Percentiles rank a stretch among this genome's conserved stretches.
phyloP scores from a whole-genome alignment of 2,113 vertebrate genomes.

The Cettia cetti region DNA sequence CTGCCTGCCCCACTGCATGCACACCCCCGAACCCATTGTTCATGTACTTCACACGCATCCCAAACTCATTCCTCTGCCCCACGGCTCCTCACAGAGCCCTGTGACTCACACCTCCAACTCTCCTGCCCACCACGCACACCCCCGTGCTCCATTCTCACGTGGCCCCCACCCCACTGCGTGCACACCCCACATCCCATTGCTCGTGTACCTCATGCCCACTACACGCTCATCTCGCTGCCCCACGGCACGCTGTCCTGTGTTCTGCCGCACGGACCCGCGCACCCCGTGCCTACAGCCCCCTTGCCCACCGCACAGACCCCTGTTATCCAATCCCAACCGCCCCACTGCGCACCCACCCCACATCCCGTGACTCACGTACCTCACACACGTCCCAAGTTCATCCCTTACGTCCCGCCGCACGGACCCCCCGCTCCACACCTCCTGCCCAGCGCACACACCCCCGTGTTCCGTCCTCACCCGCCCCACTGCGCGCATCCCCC shows the following conservation, averaged over 20 bases:
- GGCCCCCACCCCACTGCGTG: background rate
- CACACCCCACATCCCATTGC: background rate
- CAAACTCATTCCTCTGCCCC: background rate
- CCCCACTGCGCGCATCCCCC: background rate
- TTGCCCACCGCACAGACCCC: background rate
- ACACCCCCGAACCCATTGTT: background rate
- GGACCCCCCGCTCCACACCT: background rate
- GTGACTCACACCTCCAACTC: background rate
- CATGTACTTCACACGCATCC: background rate
- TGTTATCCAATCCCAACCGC: no score
- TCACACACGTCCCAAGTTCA: background rate
- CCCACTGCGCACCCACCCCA: background rate
- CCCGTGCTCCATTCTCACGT: background rate
- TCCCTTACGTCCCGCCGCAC: background rate
- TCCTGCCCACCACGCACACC: background rate
- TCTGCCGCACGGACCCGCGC: background rate
- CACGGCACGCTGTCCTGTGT: background rate
- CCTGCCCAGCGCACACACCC: background rate
- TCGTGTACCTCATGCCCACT: background rate
- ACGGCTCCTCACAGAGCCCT: background rate
- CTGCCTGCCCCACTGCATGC: background rate
- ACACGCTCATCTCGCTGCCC: background rate
- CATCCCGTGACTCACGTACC: accelerated
- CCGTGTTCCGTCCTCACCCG: background rate
- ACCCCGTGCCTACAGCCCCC: no score